Percentiles rank a stretch among this genome's conserved stretches.
These are phyloP conservation scores for Lepidurus couesii DNA, from an alignment of 1,140 invertebrate genomes.

Conservation along the genomic window DNA sequence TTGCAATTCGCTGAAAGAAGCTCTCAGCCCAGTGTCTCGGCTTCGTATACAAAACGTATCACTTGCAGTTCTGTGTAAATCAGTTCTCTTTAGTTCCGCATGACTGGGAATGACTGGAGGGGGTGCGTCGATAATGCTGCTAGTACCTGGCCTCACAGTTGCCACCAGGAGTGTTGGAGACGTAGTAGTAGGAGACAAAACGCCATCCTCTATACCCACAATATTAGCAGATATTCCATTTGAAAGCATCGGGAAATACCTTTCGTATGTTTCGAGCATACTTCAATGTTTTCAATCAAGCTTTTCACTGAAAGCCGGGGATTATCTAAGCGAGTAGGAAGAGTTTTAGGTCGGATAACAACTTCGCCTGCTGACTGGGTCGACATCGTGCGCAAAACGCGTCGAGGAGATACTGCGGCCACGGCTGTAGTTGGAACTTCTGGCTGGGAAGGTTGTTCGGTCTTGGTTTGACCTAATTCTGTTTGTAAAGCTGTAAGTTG, in stretches of 20 bases:
- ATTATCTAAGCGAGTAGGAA: constrained; percentile 24
- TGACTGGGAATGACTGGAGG: background rate
- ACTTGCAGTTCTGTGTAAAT: background rate
- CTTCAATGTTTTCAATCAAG: constrained; percentile 31
- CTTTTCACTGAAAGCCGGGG: constrained; percentile 27
- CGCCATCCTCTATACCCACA: background rate
- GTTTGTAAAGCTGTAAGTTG: constrained; percentile 56
- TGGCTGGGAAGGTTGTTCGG: background rate
- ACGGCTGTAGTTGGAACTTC: constrained; percentile 28
- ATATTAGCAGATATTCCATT: no score
- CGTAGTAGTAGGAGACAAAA: background rate
- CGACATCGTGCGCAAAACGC: constrained; percentile 29
- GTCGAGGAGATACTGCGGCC: constrained; percentile 8
- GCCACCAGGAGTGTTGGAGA: constrained; percentile 27
- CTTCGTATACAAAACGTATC: background rate
- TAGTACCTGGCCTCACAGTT: constrained; percentile 27
- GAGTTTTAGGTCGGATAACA: constrained; percentile 22
- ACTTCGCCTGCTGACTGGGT: background rate
- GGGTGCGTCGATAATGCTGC: background rate
- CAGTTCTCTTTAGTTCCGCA: background rate
- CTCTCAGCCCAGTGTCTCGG: background rate
- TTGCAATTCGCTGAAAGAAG: background rate
- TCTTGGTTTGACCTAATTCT: constrained; percentile 46
- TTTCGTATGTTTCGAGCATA: constrained; percentile 4
- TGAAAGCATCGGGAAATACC: background rate